These are phyloP conservation scores for Pissodes strobi DNA, from an alignment of 1,140 invertebrate species.

Conservation along the genomic window DNA sequence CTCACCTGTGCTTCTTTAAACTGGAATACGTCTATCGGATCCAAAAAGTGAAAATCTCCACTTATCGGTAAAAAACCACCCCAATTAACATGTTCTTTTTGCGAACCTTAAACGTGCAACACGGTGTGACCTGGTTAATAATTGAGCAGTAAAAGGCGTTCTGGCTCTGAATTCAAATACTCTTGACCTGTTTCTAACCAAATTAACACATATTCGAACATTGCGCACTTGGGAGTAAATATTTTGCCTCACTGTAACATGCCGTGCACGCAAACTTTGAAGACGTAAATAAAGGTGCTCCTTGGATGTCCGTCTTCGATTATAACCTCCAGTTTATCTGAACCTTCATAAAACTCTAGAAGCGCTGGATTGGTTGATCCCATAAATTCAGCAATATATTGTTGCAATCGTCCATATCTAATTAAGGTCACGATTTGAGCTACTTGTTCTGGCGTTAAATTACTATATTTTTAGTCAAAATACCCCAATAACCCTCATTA, in stretches of 20 bases:
- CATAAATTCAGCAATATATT: neutral
- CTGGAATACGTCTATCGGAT: neutral
- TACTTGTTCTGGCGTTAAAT: neutral
- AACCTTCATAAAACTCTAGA: neutral
- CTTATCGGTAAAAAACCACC: neutral
- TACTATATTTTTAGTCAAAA: neutral
- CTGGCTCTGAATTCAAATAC: no score
- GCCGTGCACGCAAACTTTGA: neutral
- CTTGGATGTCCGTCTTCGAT: neutral
- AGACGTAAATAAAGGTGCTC: neutral
- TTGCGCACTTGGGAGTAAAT: neutral
- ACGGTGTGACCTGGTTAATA: neutral
- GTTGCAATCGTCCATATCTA: no score
- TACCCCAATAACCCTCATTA: neutral
- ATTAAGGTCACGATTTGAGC: neutral
- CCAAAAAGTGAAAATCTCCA: neutral
- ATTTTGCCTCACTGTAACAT: no score
- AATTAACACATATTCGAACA: neutral
- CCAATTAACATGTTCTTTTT: neutral
- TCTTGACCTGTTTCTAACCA: neutral
- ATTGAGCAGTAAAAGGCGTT: neutral
- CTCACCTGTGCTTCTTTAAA: neutral
- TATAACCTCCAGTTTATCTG: neutral
- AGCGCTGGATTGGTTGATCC: neutral
- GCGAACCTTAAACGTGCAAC: neutral